These are phyloP conservation scores for Synaphobranchus kaupii DNA, from an alignment of 2,797 vertebrate genomes.

Conservation along the genomic window DNA sequence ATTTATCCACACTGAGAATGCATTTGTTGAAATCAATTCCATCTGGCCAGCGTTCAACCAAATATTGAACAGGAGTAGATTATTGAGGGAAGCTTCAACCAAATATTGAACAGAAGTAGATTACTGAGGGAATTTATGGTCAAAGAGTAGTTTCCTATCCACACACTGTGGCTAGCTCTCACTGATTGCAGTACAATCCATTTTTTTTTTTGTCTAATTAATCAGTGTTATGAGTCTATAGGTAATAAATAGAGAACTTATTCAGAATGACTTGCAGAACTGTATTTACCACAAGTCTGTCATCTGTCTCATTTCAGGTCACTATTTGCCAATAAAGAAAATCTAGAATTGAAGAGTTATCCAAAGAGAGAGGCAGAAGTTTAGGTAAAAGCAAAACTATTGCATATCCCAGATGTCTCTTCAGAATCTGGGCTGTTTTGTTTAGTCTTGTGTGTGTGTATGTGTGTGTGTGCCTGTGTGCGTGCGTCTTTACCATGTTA, in stretches of 20 bases:
- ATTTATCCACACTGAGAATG: not conserved
- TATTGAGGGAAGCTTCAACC: not conserved
- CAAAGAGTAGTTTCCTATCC: not conserved
- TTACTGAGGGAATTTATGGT: not conserved
- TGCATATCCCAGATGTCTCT: not conserved
- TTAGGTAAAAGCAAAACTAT: constrained; percentile 38
- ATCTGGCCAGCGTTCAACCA: not conserved
- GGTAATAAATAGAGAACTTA: not conserved
- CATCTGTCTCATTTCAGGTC: constrained; percentile 51
- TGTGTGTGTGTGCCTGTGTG: constrained; percentile 36
- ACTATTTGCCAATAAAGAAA: constrained; percentile 50
- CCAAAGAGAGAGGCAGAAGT: constrained; percentile 50
- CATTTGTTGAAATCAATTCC: constrained; percentile 16
- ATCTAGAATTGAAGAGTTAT: constrained; percentile 47
- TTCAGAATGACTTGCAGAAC: not conserved
- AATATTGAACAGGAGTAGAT: not conserved
- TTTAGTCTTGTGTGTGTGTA: constrained; percentile 36
- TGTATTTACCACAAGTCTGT: not conserved
- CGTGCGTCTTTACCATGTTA: constrained; percentile 50
- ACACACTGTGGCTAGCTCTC: not conserved
- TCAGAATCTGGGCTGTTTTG: no score
- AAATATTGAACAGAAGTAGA: constrained; percentile 6
- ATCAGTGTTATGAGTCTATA: not conserved
- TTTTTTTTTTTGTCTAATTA: not conserved
- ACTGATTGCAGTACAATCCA: not conserved